Conservation (phyloP, 2,888 invertebrate species). For the Athalia circularis region DNA sequence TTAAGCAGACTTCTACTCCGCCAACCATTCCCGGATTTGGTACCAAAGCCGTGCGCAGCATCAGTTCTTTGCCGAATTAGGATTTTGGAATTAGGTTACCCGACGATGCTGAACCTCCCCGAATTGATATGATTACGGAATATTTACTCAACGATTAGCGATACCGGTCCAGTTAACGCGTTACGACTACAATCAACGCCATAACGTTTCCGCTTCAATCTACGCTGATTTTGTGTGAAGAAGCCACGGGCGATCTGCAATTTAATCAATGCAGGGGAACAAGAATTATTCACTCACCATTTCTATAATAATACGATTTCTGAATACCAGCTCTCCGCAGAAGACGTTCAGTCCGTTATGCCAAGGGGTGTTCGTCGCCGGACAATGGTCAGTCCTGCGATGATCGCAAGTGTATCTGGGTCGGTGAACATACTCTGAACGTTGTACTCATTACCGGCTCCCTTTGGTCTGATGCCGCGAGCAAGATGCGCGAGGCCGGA, state of each 20-base stretch:
- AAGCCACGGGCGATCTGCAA: too few species aligned
- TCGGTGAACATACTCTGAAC: constrained; percentile 36
- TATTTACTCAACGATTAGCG: too few species aligned
- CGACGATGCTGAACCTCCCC: too few species aligned
- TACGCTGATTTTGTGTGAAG: too few species aligned
- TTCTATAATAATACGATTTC: not conserved
- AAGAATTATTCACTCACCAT: too few species aligned
- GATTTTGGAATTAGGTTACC: not conserved
- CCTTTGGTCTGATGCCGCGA: constrained; percentile 28
- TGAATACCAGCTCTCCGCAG: not conserved
- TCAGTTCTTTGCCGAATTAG: constrained; percentile 20
- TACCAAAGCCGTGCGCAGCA: not conserved
- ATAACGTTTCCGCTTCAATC: too few species aligned
- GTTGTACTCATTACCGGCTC: constrained; percentile 36
- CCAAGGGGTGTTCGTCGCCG: not conserved
- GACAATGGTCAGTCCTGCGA: constrained; percentile 26
- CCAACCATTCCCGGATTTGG: constrained; percentile 9
- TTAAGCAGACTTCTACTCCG: constrained; percentile 45
- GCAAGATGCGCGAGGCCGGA: constrained; percentile 1
- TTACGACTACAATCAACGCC: too few species aligned
- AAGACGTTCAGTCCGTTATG: not conserved
- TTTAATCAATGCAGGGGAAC: too few species aligned
- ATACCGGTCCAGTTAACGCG: too few species aligned
- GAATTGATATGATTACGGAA: too few species aligned
- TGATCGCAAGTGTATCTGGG: constrained; percentile 16